Conservation (phyloP, 2,797 vertebrate species). For the Smutsia gigantea region DNA sequence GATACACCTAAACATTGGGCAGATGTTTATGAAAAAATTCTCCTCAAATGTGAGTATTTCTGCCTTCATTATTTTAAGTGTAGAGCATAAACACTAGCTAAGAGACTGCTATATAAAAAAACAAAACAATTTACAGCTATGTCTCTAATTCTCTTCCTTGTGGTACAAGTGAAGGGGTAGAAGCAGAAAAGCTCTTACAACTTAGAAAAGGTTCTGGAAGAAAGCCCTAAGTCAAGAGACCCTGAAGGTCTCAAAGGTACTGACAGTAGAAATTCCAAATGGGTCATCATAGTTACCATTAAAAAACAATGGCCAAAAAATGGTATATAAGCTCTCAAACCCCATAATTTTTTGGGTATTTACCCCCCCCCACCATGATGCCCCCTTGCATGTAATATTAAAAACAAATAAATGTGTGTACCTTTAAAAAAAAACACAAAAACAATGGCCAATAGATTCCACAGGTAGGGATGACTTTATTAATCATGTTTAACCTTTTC, state of each 20-base stretch:
- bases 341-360: no score
- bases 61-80: neutral
- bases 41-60: neutral
- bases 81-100: conserved; percentile 26
- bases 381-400: no score
- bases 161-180: conserved; percentile 5
- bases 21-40: neutral
- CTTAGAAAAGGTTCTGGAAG: neutral
- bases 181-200: conserved; percentile 1
- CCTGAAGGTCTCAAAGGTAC: conserved; percentile 29
- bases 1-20: neutral
- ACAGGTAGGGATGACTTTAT: neutral
- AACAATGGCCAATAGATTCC: neutral
- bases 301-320: no score
- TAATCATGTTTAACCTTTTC: conserved; percentile 10
- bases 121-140: conserved; percentile 1
- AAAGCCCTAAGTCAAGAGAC: conserved; percentile 35
- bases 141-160: conserved; percentile 4
- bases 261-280: conserved; percentile 45
- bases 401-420: no score
- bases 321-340: no score
- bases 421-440: no score
- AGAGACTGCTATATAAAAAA: conserved; percentile 14
- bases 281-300: neutral
- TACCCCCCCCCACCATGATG: no score